A percentile compares a stretch with the other conserved stretches of the same genome.
Conservation (phyloP, 2,797 vertebrate genomes). For the Nasua narica region DNA sequence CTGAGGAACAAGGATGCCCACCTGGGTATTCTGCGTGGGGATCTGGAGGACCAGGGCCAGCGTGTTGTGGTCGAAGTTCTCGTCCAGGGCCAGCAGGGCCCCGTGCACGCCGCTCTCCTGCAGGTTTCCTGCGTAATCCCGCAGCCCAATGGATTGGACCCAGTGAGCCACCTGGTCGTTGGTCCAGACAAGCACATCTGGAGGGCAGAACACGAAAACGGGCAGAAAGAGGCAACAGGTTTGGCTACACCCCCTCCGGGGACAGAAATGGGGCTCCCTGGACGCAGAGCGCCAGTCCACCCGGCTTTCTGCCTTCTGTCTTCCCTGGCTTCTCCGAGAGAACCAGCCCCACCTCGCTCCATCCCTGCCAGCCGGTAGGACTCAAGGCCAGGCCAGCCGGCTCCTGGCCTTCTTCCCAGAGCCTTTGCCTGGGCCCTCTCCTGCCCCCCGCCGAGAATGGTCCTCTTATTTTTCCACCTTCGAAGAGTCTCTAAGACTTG, state of each 20-base stretch:
- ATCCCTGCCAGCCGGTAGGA: neutral
- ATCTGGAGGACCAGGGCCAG: slow-evolving; percentile 96
- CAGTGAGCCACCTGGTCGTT: slow-evolving; percentile 89
- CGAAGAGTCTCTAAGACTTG: neutral
- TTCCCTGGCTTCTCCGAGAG: neutral
- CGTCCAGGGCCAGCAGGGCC: slow-evolving; percentile 92
- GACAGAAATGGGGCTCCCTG: neutral
- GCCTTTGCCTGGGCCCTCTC: neutral
- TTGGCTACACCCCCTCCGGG: neutral
- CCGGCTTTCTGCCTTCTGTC: neutral
- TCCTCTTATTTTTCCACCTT: neutral
- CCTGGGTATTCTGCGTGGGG: slow-evolving; percentile 98
- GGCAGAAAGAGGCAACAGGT: neutral
- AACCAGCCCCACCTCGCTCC: neutral
- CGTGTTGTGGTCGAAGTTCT: slow-evolving; percentile 96
- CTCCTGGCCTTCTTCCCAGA: neutral
- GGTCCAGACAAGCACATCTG: slow-evolving; percentile 88
- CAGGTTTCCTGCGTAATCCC: slow-evolving; percentile 93
- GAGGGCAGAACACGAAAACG: neutral
- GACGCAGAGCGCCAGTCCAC: neutral
- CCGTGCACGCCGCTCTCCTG: slow-evolving; percentile 94
- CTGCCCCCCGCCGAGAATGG: neutral
- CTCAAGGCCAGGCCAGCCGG: neutral
- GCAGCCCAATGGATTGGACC: slow-evolving; percentile 94
- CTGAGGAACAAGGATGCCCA: slow-evolving; percentile 52